phyloP scores from a whole-genome alignment of 2,797 vertebrate genomes.

The Synaphobranchus kaupii region DNA sequence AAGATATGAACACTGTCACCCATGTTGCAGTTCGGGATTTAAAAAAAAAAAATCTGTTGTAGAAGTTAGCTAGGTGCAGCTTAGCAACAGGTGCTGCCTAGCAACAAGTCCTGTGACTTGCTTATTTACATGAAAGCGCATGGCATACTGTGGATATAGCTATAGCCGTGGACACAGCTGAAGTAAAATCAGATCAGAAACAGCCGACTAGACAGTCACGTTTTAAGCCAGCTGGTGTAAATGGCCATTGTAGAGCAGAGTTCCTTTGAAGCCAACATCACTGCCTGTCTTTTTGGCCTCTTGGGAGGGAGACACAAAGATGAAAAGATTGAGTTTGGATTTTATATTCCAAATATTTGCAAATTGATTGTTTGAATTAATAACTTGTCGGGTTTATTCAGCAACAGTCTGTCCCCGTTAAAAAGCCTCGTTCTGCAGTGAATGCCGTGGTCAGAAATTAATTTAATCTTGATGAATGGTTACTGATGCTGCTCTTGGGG shows the following conservation, averaged over 20 bases:
- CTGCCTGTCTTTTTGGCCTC: not conserved
- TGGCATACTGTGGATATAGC: not conserved
- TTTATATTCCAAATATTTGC: not conserved
- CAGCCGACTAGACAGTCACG: not conserved
- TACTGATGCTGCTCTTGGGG: not conserved
- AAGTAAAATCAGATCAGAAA: not conserved
- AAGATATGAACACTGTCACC: not conserved
- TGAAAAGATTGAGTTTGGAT: not conserved
- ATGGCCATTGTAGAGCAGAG: not conserved
- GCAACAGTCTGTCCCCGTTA: not conserved
- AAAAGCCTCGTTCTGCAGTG: not conserved
- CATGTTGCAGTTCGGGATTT: not conserved
- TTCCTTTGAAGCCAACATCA: not conserved
- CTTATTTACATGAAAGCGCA: not conserved
- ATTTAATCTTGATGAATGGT: not conserved
- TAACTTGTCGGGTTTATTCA: not conserved
- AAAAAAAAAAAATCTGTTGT: not conserved
- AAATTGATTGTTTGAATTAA: not conserved
- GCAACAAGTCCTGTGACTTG: not conserved
- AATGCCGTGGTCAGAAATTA: not conserved
- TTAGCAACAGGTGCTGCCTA: slow-evolving; percentile 4
- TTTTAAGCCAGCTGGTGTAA: not conserved
- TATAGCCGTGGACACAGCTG: not conserved
- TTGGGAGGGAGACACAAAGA: not conserved
- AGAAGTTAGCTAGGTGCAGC: not conserved